Evolutionary conservation across 2,797 vertebrate species (phyloP).

Genomic region (Selene dorsalis): DNA sequence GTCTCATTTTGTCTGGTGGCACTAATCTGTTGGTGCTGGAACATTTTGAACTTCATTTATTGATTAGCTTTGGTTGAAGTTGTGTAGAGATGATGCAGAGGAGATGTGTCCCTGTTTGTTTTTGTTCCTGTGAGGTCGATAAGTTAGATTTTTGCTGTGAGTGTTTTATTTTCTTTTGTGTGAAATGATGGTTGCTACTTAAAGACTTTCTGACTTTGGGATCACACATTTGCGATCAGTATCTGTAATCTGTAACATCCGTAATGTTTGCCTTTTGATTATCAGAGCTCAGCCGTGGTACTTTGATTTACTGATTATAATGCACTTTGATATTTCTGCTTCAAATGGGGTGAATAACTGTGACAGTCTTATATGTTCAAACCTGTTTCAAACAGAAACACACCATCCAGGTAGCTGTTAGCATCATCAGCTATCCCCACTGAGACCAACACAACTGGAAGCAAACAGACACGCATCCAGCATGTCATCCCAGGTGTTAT

Average conservation of each 20-base stretch:
- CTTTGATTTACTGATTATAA: neutral
- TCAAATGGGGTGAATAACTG: neutral
- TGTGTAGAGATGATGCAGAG: neutral
- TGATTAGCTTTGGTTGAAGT: neutral
- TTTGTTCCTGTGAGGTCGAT: neutral
- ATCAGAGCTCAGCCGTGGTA: neutral
- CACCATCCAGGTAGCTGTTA: neutral
- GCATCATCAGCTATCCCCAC: neutral
- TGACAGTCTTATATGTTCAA: neutral
- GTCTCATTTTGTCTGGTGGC: conserved; percentile 18
- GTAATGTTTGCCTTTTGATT: neutral
- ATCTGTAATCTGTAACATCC: neutral
- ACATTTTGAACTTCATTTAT: neutral
- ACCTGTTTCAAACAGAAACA: neutral
- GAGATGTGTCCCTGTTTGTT: neutral
- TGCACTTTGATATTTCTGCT: conserved; percentile 30
- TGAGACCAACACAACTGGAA: neutral
- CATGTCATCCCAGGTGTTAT: neutral
- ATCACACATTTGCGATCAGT: neutral
- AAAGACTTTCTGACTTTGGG: neutral
- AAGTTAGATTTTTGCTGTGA: conserved; percentile 32
- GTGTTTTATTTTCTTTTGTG: neutral
- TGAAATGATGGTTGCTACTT: conserved; percentile 9
- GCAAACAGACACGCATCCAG: neutral
- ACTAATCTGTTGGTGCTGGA: conserved; percentile 41